phyloP scores from a whole-genome alignment of 37 sponge, comb jelly and placozoan genomes.

The Spongia lamella region DNA sequence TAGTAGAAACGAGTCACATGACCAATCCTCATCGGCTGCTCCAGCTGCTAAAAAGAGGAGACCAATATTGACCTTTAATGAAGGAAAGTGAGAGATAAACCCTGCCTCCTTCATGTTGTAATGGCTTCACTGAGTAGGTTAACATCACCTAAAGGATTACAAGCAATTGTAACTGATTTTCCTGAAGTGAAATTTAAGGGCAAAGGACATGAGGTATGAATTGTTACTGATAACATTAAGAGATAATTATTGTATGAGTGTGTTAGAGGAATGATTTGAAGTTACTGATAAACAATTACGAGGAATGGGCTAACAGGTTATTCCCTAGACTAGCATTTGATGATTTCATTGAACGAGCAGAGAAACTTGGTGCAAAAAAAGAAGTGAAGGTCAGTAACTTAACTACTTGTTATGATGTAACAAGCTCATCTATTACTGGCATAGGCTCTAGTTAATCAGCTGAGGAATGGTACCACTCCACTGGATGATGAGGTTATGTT shows the following conservation, averaged over 20 bases:
- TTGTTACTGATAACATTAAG: background rate
- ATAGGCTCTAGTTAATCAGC: background rate
- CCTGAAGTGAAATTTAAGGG: conserved; percentile 82
- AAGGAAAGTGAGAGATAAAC: conserved; percentile 35
- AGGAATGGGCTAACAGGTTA: conserved; percentile 84
- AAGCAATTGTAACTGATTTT: conserved; percentile 65
- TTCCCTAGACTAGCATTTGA: conserved; percentile 78
- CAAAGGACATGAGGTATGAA: conserved; percentile 75
- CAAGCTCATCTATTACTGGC: background rate
- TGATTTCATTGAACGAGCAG: conserved; percentile 63
- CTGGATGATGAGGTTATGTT: conserved; percentile 11
- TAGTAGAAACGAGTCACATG: background rate
- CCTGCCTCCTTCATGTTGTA: background rate
- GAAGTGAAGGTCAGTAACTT: conserved; percentile 70
- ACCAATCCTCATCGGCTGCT: background rate
- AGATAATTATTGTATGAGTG: background rate
- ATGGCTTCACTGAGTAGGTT: conserved; percentile 7
- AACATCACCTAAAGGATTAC: conserved; percentile 62
- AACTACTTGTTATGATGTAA: background rate
- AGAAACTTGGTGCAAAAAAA: conserved; percentile 55
- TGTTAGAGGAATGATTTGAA: conserved; percentile 66
- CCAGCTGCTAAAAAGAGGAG: conserved; percentile 55
- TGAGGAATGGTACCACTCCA: conserved; percentile 13
- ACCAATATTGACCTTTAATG: conserved; percentile 55
- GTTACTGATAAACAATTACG: conserved; percentile 70